A percentile compares a stretch with the other conserved stretches of the same genome.
Conservation (phyloP, 2,113 vertebrate genomes). For the Hystrix brachyura region DNA sequence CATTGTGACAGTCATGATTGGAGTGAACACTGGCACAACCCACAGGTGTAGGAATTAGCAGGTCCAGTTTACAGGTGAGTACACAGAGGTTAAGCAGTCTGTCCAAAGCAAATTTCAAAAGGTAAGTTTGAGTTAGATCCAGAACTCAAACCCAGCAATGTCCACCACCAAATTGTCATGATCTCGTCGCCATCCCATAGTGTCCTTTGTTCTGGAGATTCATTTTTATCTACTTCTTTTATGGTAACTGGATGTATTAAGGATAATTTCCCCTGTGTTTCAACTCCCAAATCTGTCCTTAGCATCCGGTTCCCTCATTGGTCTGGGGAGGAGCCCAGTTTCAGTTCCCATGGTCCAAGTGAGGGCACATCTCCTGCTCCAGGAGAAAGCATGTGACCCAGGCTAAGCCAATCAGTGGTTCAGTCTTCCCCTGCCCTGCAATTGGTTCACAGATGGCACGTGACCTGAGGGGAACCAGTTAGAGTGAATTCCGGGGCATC, state of each 20-base stretch:
- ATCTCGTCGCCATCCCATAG: not conserved
- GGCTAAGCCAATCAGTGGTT: not conserved
- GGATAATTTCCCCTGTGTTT: not conserved
- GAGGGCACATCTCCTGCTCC: not conserved
- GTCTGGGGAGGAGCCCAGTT: not conserved
- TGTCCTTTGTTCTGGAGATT: not conserved
- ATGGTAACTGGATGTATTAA: not conserved
- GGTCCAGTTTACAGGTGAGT: not conserved
- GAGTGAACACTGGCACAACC: not conserved
- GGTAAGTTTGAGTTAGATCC: not conserved
- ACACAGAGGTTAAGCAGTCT: not conserved
- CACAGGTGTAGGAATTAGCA: not conserved
- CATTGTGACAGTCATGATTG: not conserved
- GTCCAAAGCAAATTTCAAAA: conserved; percentile 21
- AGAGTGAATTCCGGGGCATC: not conserved
- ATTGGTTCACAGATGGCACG: not conserved
- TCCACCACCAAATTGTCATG: not conserved
- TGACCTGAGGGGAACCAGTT: not conserved
- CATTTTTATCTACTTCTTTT: not conserved
- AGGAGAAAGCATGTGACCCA: not conserved
- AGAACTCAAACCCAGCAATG: not conserved
- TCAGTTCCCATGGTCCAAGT: not conserved
- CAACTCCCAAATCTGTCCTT: not conserved
- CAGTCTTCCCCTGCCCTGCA: not conserved
- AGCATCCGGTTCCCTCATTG: not conserved